Conservation (phyloP, 2,113 vertebrate species). For the Apus apus region DNA sequence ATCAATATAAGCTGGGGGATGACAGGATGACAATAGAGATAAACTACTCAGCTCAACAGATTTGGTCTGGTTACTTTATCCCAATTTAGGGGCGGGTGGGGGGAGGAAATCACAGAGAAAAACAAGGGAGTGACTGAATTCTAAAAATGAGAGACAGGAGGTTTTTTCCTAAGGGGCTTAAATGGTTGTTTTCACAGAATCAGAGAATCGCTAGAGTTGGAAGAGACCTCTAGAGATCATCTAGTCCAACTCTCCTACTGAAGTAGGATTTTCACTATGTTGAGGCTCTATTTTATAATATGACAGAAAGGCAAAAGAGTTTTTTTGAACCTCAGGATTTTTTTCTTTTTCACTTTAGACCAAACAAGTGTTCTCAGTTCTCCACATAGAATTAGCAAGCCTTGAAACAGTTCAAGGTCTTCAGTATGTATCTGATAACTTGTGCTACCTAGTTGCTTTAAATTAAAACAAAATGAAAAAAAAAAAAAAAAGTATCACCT, state of each 20-base stretch:
- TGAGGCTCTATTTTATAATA: neutral
- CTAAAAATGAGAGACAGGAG: neutral
- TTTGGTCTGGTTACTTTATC: neutral
- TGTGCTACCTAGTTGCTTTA: neutral
- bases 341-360: neutral
- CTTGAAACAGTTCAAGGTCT: neutral
- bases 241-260: no score
- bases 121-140: neutral
- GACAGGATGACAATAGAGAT: neutral
- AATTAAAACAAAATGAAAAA: neutral
- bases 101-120: no score
- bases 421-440: neutral
- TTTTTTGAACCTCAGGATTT: neutral
- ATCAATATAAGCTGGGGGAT: no score
- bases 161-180: rapidly evolving
- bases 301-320: neutral
- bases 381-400: neutral
- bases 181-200: neutral
- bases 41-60: neutral
- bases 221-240: no score
- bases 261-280: neutral
- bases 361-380: neutral
- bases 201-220: no score
- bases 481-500: neutral
- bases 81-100: no score